Percentiles rank a stretch among this genome's conserved stretches.
These are phyloP conservation scores for Tragelaphus imberbis DNA, from an alignment of 2,113 vertebrate species.

Conservation along the genomic window DNA sequence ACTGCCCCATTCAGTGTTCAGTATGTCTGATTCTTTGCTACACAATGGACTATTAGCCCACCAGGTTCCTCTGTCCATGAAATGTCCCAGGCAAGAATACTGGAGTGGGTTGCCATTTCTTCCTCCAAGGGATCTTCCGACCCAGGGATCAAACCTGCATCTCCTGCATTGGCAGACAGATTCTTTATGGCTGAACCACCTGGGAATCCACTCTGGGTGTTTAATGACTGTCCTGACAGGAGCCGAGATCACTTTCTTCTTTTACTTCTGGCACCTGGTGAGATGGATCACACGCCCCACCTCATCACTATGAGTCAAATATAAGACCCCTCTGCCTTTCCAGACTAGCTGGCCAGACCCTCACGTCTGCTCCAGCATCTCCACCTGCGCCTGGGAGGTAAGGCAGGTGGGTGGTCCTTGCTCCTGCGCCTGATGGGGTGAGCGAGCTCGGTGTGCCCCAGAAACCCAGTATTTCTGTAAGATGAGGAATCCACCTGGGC, in stretches of 20 bases:
- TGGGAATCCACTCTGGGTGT: background rate
- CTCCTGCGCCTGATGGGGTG: background rate
- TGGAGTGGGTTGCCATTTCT: background rate
- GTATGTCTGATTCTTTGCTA: background rate
- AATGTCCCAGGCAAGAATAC: background rate
- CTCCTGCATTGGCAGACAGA: background rate
- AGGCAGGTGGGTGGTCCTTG: background rate
- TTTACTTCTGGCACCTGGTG: background rate
- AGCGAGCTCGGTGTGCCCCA: background rate
- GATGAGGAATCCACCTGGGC: background rate
- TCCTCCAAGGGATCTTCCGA: background rate
- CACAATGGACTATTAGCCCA: background rate
- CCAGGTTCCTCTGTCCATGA: background rate
- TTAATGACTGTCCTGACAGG: background rate
- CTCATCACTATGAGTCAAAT: background rate
- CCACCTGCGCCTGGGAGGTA: background rate
- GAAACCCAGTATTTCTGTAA: background rate
- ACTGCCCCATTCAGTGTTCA: background rate
- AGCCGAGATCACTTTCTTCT: background rate
- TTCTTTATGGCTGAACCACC: background rate
- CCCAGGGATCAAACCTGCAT: background rate
- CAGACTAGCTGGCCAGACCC: background rate
- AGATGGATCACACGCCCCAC: accelerated
- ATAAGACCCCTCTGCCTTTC: background rate
- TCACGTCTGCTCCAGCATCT: background rate